Percentiles rank a stretch among this genome's conserved stretches.
phyloP scores from a whole-genome alignment of 1,140 invertebrate species.

The Drosophila pachea region DNA sequence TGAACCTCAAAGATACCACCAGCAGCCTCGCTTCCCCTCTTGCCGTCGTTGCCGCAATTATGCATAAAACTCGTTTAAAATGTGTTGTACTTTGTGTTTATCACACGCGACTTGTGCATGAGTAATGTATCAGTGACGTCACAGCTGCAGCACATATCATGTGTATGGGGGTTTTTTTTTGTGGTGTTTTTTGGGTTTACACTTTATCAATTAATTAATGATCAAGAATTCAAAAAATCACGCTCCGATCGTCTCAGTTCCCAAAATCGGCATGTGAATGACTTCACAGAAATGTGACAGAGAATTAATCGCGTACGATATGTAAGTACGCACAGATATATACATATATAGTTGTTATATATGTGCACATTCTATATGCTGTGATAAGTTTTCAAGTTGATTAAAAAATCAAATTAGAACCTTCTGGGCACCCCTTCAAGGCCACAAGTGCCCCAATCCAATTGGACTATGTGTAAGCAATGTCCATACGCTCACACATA shows the following conservation, averaged over 20 bases:
- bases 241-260: not conserved
- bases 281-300: constrained; percentile 31
- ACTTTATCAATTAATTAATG: constrained; percentile 30
- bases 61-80: constrained; percentile 26
- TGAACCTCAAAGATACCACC: constrained; percentile 32
- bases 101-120: constrained; percentile 35
- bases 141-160: constrained; percentile 20
- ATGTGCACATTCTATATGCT: not conserved
- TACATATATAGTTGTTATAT: not conserved
- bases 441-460: constrained; percentile 13
- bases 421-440: constrained; percentile 31
- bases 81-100: constrained; percentile 12
- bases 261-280: constrained; percentile 33
- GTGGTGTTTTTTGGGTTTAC: not conserved
- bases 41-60: not conserved
- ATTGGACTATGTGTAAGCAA: constrained; percentile 25
- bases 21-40: not conserved
- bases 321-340: not conserved
- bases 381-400: constrained; percentile 20
- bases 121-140: constrained; percentile 36
- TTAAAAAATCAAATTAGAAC: constrained; percentile 39
- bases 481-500: constrained; percentile 13
- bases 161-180: constrained; percentile 1
- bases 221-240: constrained; percentile 6
- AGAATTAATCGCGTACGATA: constrained; percentile 8